phyloP scores from a whole-genome alignment of 2,113 vertebrate species.

The Eulemur macaco region DNA sequence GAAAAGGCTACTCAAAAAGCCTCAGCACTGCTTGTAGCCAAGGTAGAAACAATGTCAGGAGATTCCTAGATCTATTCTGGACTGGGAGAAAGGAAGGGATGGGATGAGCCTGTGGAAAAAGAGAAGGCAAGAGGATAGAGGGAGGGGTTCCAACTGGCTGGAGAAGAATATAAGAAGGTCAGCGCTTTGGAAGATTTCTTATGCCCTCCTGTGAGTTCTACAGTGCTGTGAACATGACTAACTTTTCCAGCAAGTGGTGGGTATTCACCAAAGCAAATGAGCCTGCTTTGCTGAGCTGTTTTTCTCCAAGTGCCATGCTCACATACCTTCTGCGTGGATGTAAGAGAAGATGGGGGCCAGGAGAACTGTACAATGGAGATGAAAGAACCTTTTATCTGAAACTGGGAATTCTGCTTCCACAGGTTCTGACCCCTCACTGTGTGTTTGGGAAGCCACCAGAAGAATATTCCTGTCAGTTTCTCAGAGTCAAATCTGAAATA shows the following conservation, averaged over 20 bases:
- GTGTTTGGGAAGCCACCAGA: constrained; percentile 26
- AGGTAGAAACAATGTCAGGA: constrained; percentile 17
- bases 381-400: not conserved
- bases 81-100: not conserved
- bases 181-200: not conserved
- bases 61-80: constrained; percentile 52
- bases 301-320: not conserved
- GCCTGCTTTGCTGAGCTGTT: not conserved
- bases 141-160: not conserved
- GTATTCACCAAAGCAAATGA: not conserved
- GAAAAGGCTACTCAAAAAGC: constrained; percentile 34
- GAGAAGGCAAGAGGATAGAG: not conserved
- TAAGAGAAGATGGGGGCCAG: not conserved
- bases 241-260: not conserved
- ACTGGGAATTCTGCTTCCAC: not conserved
- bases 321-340: not conserved
- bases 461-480: constrained; percentile 11
- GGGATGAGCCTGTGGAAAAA: not conserved
- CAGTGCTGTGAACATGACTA: not conserved
- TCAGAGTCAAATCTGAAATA: constrained; percentile 1
- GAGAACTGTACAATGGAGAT: not conserved
- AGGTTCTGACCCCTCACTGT: not conserved
- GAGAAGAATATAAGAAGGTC: not conserved
- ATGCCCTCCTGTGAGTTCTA: not conserved
- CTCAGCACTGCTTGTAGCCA: not conserved